phyloP scores from a whole-genome alignment of 2,797 vertebrate species.

The Lagodon rhomboides region DNA sequence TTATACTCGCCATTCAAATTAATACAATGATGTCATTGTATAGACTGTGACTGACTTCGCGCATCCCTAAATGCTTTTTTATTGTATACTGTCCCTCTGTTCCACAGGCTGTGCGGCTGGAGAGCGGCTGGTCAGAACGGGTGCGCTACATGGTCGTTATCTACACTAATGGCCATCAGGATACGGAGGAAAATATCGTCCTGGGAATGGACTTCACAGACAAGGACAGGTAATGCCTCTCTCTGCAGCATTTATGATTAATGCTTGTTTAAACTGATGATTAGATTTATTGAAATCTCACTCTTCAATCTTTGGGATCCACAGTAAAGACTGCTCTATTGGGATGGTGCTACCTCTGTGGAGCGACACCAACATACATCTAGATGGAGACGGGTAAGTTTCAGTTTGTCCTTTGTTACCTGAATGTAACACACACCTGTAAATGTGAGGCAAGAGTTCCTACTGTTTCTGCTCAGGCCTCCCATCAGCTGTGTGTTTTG shows the following conservation, averaged over 20 bases:
- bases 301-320: constrained; percentile 36
- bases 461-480: neutral
- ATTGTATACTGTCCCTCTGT: neutral
- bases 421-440: neutral
- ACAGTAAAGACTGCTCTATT: constrained; percentile 92
- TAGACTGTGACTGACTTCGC: no score
- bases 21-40: no score
- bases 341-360: constrained; percentile 97
- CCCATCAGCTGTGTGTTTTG: neutral
- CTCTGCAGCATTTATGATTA: neutral
- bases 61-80: no score
- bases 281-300: constrained; percentile 7
- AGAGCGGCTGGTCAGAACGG: constrained; percentile 93
- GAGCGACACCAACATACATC: constrained; percentile 97
- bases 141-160: constrained; percentile 98
- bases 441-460: neutral
- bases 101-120: constrained; percentile 92
- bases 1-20: no score
- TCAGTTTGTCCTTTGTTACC: neutral
- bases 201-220: constrained; percentile 96
- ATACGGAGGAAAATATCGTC: constrained; percentile 95
- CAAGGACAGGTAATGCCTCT: constrained; percentile 90
- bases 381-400: constrained; percentile 98
- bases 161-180: constrained; percentile 94
- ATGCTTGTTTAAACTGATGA: neutral